Base-by-base conservation (phyloP, 2,113 vertebrate genomes). In the Grammatotria lemairii region DNA sequence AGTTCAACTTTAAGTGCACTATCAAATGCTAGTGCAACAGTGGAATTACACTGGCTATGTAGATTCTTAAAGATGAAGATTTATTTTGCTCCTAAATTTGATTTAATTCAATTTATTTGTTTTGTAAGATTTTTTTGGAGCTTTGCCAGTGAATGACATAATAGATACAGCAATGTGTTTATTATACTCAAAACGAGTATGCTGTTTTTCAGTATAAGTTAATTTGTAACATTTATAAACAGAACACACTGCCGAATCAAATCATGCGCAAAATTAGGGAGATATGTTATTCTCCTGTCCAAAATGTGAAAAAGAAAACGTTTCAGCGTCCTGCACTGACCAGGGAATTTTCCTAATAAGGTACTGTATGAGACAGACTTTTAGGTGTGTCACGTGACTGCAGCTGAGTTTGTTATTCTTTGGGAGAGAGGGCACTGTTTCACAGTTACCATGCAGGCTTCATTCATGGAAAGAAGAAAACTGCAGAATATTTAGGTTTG, bases 321-420 rank as follows among this genome's bases (percentile, higher is more conserved):
- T 83, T 85, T 80, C 13, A 53, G 79, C 60, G 45, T 86, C n/a
- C 11, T 42, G 16, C 19, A 28, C 49, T 1, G 3, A 35, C 35
- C 81, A 58, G 68, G 16, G 78, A 86, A 73, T 85, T 68, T 90
- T 90, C 88, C 88, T 87, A 90, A 91, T 87, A 90, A 90, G 92
- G 90, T 84, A 10, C 31, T 84, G 85, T 53, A 51, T 84, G 82
- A 83, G 63, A 81, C 47, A 49, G 73, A 16, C 17, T 68, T 89
- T 75, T 58, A 16, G 16, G 4, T 86, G 78, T 26, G 16, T 70
- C 87, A 89, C 26, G 63, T 87, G 80, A 88, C 80, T 73, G 33
- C 55, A 83, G 51, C 53, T 31, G 31, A 68, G 23, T 57, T 84
- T 16, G 51, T 33, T 28, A 55, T 10, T n/a, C 33, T 40, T 28